Evolutionary conservation across 2,888 invertebrate genomes (phyloP).

Genomic region (Apamea sordens): DNA sequence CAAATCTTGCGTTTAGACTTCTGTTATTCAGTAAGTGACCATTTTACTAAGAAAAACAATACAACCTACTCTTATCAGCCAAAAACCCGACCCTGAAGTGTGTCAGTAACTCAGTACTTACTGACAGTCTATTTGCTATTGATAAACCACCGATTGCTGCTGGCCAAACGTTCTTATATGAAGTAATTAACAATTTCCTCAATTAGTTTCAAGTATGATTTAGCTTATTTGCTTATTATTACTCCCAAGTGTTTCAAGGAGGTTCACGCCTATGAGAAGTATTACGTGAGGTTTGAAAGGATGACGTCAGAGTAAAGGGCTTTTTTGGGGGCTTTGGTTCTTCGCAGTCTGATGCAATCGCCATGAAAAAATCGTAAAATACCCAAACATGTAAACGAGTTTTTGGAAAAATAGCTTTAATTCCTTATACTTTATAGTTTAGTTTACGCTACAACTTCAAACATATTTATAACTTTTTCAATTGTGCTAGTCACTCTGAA

Average conservation of each 20-base stretch:
- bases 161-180: slow-evolving; percentile 41
- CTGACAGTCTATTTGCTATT: slow-evolving; percentile 17
- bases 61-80: slow-evolving; percentile 13
- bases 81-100: slow-evolving; percentile 28
- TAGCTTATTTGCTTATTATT: slow-evolving; percentile 37
- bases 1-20: too few species aligned
- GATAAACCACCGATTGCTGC: slow-evolving; percentile 17
- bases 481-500: too few species aligned
- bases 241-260: slow-evolving; percentile 35
- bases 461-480: too few species aligned
- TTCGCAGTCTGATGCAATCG: not conserved
- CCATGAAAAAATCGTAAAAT: not conserved
- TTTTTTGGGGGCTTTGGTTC: not conserved
- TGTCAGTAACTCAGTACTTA: slow-evolving; percentile 26
- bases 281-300: not conserved
- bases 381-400: too few species aligned
- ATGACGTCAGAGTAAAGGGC: not conserved
- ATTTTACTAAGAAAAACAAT: not conserved
- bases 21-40: too few species aligned
- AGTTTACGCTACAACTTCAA: too few species aligned
- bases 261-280: not conserved
- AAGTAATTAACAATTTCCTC: slow-evolving; percentile 42
- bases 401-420: too few species aligned
- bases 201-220: slow-evolving; percentile 43
- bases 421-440: too few species aligned